Conservation (phyloP, 2,888 invertebrate species). For the Ormyrus thymus region DNA sequence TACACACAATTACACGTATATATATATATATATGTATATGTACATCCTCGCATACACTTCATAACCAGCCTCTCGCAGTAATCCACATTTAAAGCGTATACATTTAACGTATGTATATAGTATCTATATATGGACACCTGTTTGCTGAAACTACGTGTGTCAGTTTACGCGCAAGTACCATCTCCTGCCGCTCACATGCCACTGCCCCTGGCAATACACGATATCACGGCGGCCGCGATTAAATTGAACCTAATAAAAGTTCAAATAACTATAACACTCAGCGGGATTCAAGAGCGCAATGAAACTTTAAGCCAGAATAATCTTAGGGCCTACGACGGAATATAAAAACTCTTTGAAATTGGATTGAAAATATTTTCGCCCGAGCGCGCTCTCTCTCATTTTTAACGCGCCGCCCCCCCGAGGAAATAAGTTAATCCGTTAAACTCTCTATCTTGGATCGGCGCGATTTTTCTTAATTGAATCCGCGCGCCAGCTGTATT, state of each 20-base stretch:
- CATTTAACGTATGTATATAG: conserved; percentile 16
- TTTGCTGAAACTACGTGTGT: conserved; percentile 54
- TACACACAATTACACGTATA: conserved; percentile 1
- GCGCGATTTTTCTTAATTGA: no score
- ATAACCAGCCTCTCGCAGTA: no score
- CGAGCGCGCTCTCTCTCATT: no score
- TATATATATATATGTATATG: background rate
- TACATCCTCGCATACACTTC: background rate
- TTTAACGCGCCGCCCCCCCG: no score
- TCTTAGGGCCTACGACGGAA: conserved; percentile 8
- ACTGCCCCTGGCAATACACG: conserved; percentile 47
- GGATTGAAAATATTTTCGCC: conserved; percentile 14
- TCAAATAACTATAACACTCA: conserved; percentile 39
- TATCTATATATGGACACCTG: conserved; percentile 51
- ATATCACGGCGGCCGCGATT: conserved; percentile 53
- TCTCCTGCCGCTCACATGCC: conserved; percentile 5
- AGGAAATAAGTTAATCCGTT: no score
- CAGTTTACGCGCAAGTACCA: conserved; percentile 49
- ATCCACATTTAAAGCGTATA: no score
- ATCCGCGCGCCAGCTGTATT: no score
- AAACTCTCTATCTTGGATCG: no score
- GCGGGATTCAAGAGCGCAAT: conserved; percentile 22
- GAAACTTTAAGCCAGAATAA: conserved; percentile 23
- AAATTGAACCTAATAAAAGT: conserved; percentile 44
- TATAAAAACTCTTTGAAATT: conserved; percentile 31